Evolutionary conservation across 2,113 vertebrate species (phyloP).

Genomic region (Anguilla japonica): DNA sequence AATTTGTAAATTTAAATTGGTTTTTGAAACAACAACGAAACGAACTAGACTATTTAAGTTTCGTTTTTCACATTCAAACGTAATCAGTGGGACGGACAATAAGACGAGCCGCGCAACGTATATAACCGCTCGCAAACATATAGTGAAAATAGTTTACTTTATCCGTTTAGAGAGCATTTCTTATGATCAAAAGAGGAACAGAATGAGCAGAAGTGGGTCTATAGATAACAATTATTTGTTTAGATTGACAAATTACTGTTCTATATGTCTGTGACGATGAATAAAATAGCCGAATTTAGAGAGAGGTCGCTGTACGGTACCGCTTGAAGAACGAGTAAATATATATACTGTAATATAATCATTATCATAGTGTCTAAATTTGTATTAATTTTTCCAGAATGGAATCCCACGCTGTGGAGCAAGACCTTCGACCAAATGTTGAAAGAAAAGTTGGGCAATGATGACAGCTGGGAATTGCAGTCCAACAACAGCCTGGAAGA

Average conservation of each 20-base stretch:
- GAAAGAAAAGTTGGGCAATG: constrained; percentile 48
- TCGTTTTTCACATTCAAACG: neutral
- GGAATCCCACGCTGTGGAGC: constrained; percentile 50
- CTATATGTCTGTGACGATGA: neutral
- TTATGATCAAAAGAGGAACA: neutral
- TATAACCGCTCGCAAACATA: too few relatives aligned
- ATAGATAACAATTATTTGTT: neutral
- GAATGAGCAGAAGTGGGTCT: neutral
- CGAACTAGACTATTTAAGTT: neutral
- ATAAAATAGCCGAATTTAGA: neutral
- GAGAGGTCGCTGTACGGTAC: too few relatives aligned
- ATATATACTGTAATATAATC: too few relatives aligned
- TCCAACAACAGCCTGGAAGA: constrained; percentile 51
- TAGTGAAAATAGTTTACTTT: too few relatives aligned
- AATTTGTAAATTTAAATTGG: too few relatives aligned
- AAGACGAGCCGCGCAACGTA: neutral
- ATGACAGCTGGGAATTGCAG: constrained; percentile 53
- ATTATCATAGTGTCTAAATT: neutral
- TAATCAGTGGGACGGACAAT: neutral
- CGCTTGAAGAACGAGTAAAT: neutral
- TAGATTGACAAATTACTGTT: neutral
- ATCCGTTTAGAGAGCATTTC: too few relatives aligned
- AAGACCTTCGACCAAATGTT: constrained; percentile 46
- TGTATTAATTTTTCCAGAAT: constrained; percentile 33
- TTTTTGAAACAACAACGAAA: too few relatives aligned